These are phyloP conservation scores for Oeneis ivallda DNA, from an alignment of 2,888 invertebrate species.

Conservation along the genomic window DNA sequence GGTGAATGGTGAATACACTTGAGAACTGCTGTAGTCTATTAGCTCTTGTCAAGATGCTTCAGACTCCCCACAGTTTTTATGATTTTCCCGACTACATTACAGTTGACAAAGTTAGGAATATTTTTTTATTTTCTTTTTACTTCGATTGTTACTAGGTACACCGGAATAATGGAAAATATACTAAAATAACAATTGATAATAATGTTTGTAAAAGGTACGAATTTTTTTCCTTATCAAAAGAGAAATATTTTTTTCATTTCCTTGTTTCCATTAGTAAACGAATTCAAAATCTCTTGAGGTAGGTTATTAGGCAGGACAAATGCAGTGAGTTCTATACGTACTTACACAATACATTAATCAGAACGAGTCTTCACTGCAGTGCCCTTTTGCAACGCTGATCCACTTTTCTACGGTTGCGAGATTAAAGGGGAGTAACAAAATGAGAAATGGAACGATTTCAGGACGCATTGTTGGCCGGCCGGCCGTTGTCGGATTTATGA, in stretches of 20 bases:
- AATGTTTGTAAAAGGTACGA: not conserved
- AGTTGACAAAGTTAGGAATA: constrained; percentile 3
- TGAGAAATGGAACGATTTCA: constrained; percentile 82
- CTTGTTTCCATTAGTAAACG: not conserved
- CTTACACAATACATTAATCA: constrained; percentile 74
- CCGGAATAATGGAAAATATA: not conserved
- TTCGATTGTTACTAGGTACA: not conserved
- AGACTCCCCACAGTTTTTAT: constrained; percentile 19
- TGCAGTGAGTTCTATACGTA: constrained; percentile 36
- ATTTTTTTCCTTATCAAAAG: not conserved
- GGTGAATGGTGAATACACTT: constrained; percentile 24
- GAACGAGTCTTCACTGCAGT: constrained; percentile 72
- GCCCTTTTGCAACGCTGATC: constrained; percentile 79
- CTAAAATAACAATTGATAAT: too few relatives aligned
- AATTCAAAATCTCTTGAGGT: constrained; percentile 21
- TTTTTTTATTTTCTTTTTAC: not conserved
- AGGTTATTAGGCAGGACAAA: constrained; percentile 26
- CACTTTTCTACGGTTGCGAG: constrained; percentile 81
- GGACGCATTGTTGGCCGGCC: constrained; percentile 78
- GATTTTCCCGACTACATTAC: not conserved
- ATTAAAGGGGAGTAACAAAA: constrained; percentile 81
- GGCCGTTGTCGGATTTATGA: constrained; percentile 81
- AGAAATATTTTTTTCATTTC: not conserved
- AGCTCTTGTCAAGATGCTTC: constrained; percentile 25
- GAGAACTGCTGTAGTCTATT: constrained; percentile 29